phyloP scores from a whole-genome alignment of 2,888 invertebrate species.

The Mesoligia furuncula region DNA sequence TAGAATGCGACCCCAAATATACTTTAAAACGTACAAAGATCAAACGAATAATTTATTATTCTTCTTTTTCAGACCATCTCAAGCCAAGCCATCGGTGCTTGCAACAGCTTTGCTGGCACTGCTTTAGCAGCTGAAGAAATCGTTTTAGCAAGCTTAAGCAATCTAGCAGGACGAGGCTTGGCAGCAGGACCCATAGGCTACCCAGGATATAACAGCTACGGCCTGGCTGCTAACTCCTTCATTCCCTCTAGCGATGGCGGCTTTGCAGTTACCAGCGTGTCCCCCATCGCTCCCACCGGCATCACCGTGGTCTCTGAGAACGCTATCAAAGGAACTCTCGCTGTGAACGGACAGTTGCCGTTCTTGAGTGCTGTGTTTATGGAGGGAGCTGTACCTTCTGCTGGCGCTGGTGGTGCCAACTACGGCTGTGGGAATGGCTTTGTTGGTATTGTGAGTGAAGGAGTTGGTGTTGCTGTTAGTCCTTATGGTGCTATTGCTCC shows the following conservation, averaged over 20 bases:
- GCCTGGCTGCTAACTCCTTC: constrained; percentile 29
- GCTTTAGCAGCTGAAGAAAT: constrained; percentile 54
- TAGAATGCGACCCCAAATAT: background rate
- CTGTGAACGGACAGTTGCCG: constrained; percentile 71
- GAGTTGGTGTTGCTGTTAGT: constrained; percentile 27
- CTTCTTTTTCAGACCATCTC: constrained; percentile 48
- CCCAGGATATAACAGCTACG: constrained; percentile 20
- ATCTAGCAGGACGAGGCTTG: constrained; percentile 14
- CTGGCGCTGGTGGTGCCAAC: constrained; percentile 68
- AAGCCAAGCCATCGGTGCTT: constrained; percentile 50
- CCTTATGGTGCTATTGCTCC: constrained; percentile 32
- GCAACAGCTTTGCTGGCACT: constrained; percentile 31
- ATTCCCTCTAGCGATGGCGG: constrained; percentile 61
- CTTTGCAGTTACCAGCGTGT: constrained; percentile 68
- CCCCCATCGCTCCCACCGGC: constrained; percentile 70
- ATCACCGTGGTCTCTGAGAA: constrained; percentile 76
- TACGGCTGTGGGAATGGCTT: constrained; percentile 57
- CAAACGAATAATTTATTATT: background rate
- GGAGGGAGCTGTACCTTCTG: constrained; percentile 69
- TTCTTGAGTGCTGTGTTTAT: constrained; percentile 71
- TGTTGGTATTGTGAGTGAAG: constrained; percentile 59
- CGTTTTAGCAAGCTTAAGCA: constrained; percentile 53
- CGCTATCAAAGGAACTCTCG: constrained; percentile 70
- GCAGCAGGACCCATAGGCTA: constrained; percentile 18
- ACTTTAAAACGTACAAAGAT: background rate